phyloP scores from a whole-genome alignment of 2,888 invertebrate genomes.

The Dicranocentrus wangi region DNA sequence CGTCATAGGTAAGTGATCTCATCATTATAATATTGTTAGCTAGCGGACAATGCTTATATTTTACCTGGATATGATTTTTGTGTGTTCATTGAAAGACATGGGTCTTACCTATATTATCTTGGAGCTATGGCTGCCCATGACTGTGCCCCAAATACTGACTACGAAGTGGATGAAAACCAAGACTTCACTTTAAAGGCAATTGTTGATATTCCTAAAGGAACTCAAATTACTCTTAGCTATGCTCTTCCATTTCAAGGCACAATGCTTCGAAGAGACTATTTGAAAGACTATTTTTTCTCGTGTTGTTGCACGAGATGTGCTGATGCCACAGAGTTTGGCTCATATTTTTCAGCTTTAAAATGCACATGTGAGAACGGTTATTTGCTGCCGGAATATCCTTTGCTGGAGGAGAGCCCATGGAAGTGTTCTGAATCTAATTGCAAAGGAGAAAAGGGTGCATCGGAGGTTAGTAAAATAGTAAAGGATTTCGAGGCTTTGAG shows the following conservation, averaged over 20 bases:
- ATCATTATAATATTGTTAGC: too few species aligned
- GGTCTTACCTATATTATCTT: constrained; percentile 43
- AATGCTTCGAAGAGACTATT: constrained; percentile 34
- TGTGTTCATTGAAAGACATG: too few species aligned
- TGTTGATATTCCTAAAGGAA: constrained; percentile 51
- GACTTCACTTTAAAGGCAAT: constrained; percentile 52
- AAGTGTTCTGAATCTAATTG: constrained; percentile 44
- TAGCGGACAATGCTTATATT: too few species aligned
- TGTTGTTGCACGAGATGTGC: constrained; percentile 46
- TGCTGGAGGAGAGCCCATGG: constrained; percentile 47
- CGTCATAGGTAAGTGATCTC: constrained; percentile 45
- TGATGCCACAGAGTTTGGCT: constrained; percentile 43
- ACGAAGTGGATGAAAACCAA: constrained; percentile 54
- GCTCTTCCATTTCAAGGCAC: constrained; percentile 56
- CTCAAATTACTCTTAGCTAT: constrained; percentile 48
- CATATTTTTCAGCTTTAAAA: constrained; percentile 38
- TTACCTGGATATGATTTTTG: too few species aligned
- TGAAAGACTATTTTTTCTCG: constrained; percentile 51
- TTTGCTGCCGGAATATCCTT: constrained; percentile 42
- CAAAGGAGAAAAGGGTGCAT: constrained; percentile 18
- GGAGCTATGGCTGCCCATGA: constrained; percentile 59
- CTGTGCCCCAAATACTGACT: constrained; percentile 52
- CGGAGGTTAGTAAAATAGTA: constrained; percentile 36
- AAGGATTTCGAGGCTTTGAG: constrained; percentile 41
- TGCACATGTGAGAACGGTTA: constrained; percentile 26